These are phyloP conservation scores for Antechinus flavipes DNA, from an alignment of 2,113 vertebrate genomes.

Conservation along the genomic window DNA sequence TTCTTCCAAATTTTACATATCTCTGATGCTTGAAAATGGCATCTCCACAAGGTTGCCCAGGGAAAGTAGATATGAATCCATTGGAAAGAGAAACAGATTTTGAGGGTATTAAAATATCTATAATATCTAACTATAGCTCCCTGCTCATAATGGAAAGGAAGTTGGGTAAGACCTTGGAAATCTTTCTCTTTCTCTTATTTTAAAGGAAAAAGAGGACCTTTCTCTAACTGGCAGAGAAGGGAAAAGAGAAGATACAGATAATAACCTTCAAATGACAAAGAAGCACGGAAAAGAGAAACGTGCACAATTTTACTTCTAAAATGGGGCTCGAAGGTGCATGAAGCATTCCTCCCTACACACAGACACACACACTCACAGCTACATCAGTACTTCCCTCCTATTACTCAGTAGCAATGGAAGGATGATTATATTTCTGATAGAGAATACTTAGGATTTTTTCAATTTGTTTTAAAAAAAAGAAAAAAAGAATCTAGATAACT, in stretches of 20 bases:
- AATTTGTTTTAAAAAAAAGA: not conserved
- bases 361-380: not conserved
- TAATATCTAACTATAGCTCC: not conserved
- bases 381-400: not conserved
- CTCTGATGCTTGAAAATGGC: not conserved
- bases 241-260: not conserved
- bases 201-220: not conserved
- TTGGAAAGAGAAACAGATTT: not conserved
- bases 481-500: not conserved
- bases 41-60: not conserved
- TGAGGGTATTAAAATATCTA: not conserved
- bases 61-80: not conserved
- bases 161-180: not conserved
- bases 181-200: not conserved
- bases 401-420: not conserved
- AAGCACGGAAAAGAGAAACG: not conserved
- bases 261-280: not conserved
- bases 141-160: not conserved
- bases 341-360: not conserved
- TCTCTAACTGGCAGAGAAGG: not conserved
- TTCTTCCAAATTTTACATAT: not conserved
- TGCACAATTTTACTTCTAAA: not conserved
- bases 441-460: not conserved
- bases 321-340: not conserved
- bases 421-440: fast-evolving